Base-by-base conservation (phyloP, 2,113 vertebrate species). In the Phodopus roborovskii region DNA sequence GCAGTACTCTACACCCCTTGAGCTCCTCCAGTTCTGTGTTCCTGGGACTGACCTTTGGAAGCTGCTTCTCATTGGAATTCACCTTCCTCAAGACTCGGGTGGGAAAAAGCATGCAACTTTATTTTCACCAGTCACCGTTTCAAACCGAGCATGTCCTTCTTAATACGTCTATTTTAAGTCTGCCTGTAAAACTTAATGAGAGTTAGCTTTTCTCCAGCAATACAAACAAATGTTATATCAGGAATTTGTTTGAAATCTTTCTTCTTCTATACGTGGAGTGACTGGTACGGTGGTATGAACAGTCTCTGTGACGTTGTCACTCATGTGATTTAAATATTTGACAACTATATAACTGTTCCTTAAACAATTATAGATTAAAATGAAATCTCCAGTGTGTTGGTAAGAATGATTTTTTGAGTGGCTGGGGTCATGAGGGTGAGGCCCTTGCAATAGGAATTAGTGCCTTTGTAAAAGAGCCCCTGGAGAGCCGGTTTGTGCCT, bases 161-260 rank as follows among this genome's bases (percentile, higher is more conserved):
- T 39, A 19, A 11, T 97, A 96, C 94, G 83, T 96, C 78, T 96
- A 66, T 96, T 96, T 96, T 94, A 91, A 93, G 66, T 62, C 85
- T 90, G 92, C 45, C 50, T 92, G 45, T 96, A 97, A 97, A 97
- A 96, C 85, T 95, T 95, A 97, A 97, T 95, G 95, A 97, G 97
- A 97, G 96, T 94, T 96, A 94, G 89, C 88, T 97, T 97, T 96
- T 96, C 82, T 92, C 56, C 7, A 77, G 73, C 16, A 74, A 26
- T 92, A 48, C 60, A 30, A 50, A 85, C 53, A 94, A 92, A 88
- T 6, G 82, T 26, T 16, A 81, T 12, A 88, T 88, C 56, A 93
- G 91, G 74, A 85, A 71, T 71, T 81, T 92, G 39, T 56, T 92
- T 77, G 85, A 77, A 90, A 39, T 88, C n/a, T 92, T 66, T 95